Evolutionary conservation across 2,888 invertebrate genomes (phyloP).

Genomic region (Sepiola atlantica): DNA sequence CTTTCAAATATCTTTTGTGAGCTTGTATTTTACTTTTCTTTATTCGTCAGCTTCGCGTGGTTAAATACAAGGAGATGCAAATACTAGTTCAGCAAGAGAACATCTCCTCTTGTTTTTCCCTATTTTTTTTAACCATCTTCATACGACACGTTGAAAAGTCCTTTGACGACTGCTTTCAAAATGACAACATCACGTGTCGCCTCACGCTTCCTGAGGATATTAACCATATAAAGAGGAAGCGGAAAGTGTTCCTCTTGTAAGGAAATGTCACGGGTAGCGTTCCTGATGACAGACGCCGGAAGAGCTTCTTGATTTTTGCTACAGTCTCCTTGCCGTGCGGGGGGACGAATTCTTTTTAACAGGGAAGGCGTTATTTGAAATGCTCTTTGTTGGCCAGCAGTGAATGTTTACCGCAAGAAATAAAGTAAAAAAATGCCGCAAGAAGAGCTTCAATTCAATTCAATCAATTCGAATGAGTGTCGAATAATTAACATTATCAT

Average conservation of each 20-base stretch:
- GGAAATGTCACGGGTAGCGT: background rate
- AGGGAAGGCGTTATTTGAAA: background rate
- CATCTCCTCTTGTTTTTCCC: background rate
- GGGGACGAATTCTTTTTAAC: background rate
- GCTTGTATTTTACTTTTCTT: background rate
- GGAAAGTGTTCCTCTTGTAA: background rate
- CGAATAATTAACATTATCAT: background rate
- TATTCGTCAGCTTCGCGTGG: background rate
- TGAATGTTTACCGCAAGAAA: background rate
- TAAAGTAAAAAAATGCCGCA: background rate
- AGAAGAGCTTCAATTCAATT: background rate
- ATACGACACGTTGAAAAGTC: background rate
- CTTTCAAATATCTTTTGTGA: background rate
- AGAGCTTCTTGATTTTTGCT: background rate
- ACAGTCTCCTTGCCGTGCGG: background rate
- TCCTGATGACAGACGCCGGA: background rate
- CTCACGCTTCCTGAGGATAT: slow-evolving; percentile 9
- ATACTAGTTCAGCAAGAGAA: background rate
- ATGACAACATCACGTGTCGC: background rate
- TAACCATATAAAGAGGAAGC: background rate
- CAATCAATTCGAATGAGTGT: background rate
- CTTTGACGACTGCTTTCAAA: background rate
- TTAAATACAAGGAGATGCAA: background rate
- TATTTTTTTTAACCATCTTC: background rate
- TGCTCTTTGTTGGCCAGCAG: background rate